phyloP scores from a whole-genome alignment of 2,888 invertebrate species.

The Osmoderma eremita region DNA sequence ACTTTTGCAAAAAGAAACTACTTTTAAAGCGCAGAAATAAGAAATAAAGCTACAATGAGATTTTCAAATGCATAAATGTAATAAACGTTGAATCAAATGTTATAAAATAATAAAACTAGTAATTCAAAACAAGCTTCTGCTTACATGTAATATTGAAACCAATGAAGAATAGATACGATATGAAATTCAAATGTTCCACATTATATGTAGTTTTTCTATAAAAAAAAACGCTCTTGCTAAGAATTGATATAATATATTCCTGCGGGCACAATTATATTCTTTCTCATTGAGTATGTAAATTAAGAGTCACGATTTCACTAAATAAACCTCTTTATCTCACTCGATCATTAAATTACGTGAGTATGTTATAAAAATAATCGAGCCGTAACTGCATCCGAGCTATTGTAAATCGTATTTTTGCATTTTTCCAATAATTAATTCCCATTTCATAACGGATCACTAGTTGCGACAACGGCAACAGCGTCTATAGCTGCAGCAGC shows the following conservation, averaged over 20 bases:
- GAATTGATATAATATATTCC: constrained; percentile 13
- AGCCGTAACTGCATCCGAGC: neutral
- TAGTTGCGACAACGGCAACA: neutral
- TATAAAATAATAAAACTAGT: too few relatives aligned
- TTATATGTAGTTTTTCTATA: too few relatives aligned
- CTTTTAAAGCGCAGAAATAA: too few relatives aligned
- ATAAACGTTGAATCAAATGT: too few relatives aligned
- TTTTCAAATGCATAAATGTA: too few relatives aligned
- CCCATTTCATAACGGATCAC: constrained; percentile 32
- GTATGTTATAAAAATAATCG: constrained; percentile 12
- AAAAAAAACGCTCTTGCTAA: neutral
- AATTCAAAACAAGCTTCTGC: too few relatives aligned
- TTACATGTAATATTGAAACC: too few relatives aligned
- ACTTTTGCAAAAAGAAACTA: too few relatives aligned
- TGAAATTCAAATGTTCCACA: too few relatives aligned
- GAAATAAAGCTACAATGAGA: too few relatives aligned
- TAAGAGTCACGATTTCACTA: constrained; percentile 8
- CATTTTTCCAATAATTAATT: constrained; percentile 31
- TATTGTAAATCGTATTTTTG: constrained; percentile 33
- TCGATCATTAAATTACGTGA: constrained; percentile 23
- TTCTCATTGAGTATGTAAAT: constrained; percentile 23
- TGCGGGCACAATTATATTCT: constrained; percentile 19
- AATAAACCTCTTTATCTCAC: constrained; percentile 2
- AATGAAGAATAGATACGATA: too few relatives aligned
- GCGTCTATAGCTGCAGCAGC: neutral